These are phyloP conservation scores for Chrysotoxum bicinctum DNA, from an alignment of 2,888 invertebrate species.

Conservation along the genomic window DNA sequence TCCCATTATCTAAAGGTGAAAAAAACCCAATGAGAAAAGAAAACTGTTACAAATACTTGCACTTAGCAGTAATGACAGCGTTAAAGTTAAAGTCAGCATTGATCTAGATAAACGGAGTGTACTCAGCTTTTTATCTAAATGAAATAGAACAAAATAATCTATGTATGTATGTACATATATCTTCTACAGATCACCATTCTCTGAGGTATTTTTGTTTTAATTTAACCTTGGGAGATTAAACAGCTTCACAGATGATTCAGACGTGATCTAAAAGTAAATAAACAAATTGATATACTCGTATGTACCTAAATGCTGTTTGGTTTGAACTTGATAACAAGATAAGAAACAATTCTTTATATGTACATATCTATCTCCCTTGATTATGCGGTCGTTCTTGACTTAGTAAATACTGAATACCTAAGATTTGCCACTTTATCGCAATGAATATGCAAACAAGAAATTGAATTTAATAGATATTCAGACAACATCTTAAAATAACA, in stretches of 20 bases:
- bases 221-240: conserved; percentile 43
- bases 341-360: conserved; percentile 30
- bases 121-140: conserved; percentile 33
- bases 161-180: background rate
- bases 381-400: conserved; percentile 24
- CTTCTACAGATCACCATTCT: too few relatives aligned
- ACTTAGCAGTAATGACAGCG: too few relatives aligned
- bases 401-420: background rate
- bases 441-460: background rate
- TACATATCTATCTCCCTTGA: background rate
- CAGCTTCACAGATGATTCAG: conserved; percentile 40
- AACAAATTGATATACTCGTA: conserved; percentile 27
- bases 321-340: conserved; percentile 65
- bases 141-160: conserved; percentile 45
- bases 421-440: background rate
- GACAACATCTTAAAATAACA: too few relatives aligned
- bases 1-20: too few relatives aligned
- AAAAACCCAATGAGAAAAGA: too few relatives aligned
- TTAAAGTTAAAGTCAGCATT: too few relatives aligned
- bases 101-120: background rate
- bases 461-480: background rate
- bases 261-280: conserved; percentile 39
- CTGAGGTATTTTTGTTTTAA: conserved; percentile 11
- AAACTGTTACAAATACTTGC: too few relatives aligned
- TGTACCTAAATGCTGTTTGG: conserved; percentile 14